Evolutionary conservation across 2,113 vertebrate species (phyloP), one percentile per base, ranked within the genome.

Genomic region (Physeter macrocephalus): DNA sequence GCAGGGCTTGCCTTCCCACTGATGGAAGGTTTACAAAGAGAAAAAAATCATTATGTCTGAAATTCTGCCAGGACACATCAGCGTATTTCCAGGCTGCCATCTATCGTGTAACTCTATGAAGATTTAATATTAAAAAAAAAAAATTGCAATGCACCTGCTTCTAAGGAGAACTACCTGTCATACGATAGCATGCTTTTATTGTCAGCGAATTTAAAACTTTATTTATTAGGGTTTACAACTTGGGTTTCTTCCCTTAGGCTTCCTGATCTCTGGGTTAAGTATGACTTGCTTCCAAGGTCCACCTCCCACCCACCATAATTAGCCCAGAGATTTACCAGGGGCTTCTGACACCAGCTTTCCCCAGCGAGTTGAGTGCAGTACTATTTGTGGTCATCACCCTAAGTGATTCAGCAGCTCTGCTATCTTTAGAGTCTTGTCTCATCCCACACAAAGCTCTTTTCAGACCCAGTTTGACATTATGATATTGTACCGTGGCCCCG

Each of bases 1-100:
- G 98, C 99, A 98, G 88, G 0, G 84, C 54, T 97, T 97, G 97
- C 96, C 98, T 98, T 98, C 98, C 98, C 97, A 97, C 98, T 98
- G 98, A 98, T 98, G 98, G 98, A 98, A 98, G 98, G 97, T 98
- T 99, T 98, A 98, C 98, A 98, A 95, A 97, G 97, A 88, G 85
- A 75, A 72, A 97, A 97, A 98, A 97, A 98, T 96, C 97, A 97
- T 98, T 98, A 97, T 97, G 97, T 98, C 97, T 98, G 98, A 98
- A 98, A 96, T 74, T 17, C 96, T 97, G 98, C 99, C 98, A 98
- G 83, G 98, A 98, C 84, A 46, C 98, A 98, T 98, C 98, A 97
- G 98, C 80, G 41, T 97, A 94, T 98, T 98, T 98, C 97, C 96
- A 98, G 97, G 94, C 98, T 97, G 98, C 98, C 98, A 98, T 98